Evolutionary conservation across 2,113 vertebrate species (phyloP).

Genomic region (Ahaetulla prasina): DNA sequence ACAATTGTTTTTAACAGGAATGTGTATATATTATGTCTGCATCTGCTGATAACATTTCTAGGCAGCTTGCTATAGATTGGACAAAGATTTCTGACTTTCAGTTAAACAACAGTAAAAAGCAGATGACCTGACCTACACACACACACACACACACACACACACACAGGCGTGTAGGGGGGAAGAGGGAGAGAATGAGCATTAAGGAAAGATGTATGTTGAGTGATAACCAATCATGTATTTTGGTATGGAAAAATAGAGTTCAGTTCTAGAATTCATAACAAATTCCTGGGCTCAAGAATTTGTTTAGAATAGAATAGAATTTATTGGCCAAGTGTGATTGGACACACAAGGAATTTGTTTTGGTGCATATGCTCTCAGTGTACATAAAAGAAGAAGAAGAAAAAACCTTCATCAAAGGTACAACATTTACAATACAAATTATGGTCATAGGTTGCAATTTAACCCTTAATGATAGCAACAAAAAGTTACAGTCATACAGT

Average conservation of each 20-base stretch:
- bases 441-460: too few relatives aligned
- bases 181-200: too few relatives aligned
- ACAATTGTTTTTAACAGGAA: background rate
- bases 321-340: too few relatives aligned
- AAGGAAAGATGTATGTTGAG: background rate
- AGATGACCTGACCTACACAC: background rate
- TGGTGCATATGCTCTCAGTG: too few relatives aligned
- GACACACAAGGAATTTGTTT: too few relatives aligned
- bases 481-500: too few relatives aligned
- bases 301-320: too few relatives aligned
- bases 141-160: background rate
- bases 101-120: background rate
- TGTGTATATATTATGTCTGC: background rate
- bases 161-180: accelerated
- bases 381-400: too few relatives aligned
- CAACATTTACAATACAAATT: too few relatives aligned
- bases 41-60: background rate
- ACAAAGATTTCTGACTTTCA: background rate
- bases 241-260: background rate
- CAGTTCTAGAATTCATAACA: background rate
- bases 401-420: too few relatives aligned
- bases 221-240: background rate
- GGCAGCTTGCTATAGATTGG: background rate
- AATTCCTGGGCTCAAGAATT: background rate
- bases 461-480: too few relatives aligned